Percentiles rank a stretch among this genome's conserved stretches.
phyloP scores from a whole-genome alignment of 2,797 vertebrate genomes.

The Galagoides demidoff region DNA sequence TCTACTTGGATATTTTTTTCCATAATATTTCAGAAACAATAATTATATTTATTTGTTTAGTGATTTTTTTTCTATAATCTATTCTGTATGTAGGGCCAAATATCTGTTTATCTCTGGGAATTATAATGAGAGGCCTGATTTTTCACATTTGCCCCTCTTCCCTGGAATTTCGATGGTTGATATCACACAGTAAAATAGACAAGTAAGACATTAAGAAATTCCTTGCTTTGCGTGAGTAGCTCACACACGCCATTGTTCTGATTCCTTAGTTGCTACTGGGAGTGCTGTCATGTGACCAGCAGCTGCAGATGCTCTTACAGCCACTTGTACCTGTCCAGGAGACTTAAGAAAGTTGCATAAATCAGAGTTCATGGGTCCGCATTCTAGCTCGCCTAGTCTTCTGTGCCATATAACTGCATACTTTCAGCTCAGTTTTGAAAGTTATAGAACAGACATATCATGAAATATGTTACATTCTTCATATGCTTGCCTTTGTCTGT shows the following conservation, averaged over 20 bases:
- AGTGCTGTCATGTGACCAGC: neutral
- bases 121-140: neutral
- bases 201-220: neutral
- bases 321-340: neutral
- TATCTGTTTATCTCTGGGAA: neutral
- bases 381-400: neutral
- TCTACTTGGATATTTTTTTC: slow-evolving; percentile 34
- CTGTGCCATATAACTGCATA: neutral
- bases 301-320: neutral
- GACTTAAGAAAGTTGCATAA: neutral
- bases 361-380: neutral
- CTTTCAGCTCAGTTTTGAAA: neutral
- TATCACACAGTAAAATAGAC: slow-evolving; percentile 4
- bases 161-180: slow-evolving; percentile 14
- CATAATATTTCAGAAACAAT: slow-evolving; percentile 2
- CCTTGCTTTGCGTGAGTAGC: neutral
- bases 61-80: neutral
- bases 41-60: neutral
- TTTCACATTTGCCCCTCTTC: slow-evolving; percentile 1
- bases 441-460: neutral
- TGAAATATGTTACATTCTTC: neutral
- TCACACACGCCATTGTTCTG: neutral
- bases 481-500: neutral
- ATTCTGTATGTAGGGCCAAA: neutral
- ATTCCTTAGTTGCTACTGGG: neutral